Conservation (phyloP, 2,113 vertebrate genomes). For the Fregetta grallaria region DNA sequence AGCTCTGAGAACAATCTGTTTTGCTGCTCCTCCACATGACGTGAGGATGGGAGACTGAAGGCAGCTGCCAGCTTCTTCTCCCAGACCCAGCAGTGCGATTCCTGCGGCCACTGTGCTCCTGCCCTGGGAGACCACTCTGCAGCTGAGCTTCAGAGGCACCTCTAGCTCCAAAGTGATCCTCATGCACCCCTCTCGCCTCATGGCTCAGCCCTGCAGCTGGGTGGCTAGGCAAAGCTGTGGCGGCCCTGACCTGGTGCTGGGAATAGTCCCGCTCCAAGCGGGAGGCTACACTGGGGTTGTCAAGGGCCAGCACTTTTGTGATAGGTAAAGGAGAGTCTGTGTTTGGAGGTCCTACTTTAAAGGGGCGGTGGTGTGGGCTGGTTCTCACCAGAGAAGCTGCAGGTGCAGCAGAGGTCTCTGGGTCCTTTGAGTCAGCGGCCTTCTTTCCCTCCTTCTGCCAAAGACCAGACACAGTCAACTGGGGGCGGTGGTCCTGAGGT, state of each 20-base stretch:
- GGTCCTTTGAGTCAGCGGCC: neutral
- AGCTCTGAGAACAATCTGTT: neutral
- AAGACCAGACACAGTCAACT: neutral
- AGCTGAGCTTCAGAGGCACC: neutral
- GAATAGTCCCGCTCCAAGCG: neutral
- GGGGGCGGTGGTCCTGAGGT: fast-evolving
- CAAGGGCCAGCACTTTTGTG: neutral
- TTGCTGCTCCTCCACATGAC: neutral
- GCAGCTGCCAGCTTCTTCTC: neutral
- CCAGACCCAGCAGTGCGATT: neutral
- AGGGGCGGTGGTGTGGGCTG: neutral
- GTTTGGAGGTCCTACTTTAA: neutral
- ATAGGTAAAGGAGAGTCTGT: neutral
- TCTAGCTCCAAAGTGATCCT: neutral
- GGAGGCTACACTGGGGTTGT: neutral
- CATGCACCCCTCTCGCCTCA: neutral
- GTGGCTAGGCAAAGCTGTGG: fast-evolving
- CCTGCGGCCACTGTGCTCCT: neutral
- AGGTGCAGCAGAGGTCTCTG: neutral
- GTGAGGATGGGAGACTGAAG: neutral
- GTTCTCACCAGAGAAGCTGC: neutral
- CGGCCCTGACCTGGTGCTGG: neutral
- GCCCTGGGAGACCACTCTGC: neutral
- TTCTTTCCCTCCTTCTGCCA: conserved; percentile 6
- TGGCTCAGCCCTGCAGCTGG: fast-evolving